Base-by-base conservation (phyloP, 2,113 vertebrate species). In the Tichodroma muraria region DNA sequence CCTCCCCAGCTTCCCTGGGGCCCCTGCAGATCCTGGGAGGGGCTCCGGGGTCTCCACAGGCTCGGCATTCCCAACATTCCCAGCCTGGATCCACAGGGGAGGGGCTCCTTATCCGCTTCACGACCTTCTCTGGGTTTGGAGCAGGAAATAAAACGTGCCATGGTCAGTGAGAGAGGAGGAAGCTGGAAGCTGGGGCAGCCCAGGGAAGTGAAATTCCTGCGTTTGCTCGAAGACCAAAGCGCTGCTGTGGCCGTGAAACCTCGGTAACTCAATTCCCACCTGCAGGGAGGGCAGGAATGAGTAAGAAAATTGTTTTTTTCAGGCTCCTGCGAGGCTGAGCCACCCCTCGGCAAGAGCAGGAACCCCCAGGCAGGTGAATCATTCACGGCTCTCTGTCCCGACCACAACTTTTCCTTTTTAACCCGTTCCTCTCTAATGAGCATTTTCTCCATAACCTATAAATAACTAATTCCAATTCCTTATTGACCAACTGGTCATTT, bases 381-480 rank as follows among this genome's bases (percentile, higher is more conserved):
- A 89, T 50, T 64, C 83, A 31, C n/a, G 53, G 45, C 31, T 40
- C 19, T 15, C 56, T 19, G 28, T 27, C 42, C 60, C 0, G 0
- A 14, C 60, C 38, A 15, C 22, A 65, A 18, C 93, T 96, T 90
- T 94, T 57, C 71, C 76, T 95, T 94, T 91, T 92, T 50, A 85
- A 35, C 42, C 30, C 30, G 0, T 69, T 88, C 50, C 75, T 89
- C 31, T 16, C 4, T 33, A 70, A 82, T 54, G 71, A 64, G 30
- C 50, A 4, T 77, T 96, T 91, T 76, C 66, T 49, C 85, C 5
- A 0, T 9, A 35, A 54, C 42, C 72, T 50, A 31, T 54, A 91
- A 82, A 88, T 57, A 73, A 40, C 20, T 7, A 72, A 82, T 94
- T 89, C 85, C 88, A 50, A 69, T 76, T 79, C 17, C 11, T 82